These are phyloP conservation scores for Thripadectes ignobilis DNA, from an alignment of 2,797 vertebrate species.

Conservation along the genomic window DNA sequence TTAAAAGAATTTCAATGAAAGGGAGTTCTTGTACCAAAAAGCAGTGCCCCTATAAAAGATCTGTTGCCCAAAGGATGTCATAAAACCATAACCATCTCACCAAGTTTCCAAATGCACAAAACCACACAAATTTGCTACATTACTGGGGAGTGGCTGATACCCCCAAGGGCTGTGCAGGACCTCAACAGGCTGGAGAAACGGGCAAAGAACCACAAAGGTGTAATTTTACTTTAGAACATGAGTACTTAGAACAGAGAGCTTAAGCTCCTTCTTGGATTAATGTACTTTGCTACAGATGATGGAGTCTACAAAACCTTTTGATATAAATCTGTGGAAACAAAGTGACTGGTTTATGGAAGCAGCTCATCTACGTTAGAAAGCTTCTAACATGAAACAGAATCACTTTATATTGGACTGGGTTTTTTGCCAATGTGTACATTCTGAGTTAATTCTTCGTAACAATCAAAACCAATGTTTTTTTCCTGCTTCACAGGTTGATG, in stretches of 20 bases:
- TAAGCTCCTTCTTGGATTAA: neutral
- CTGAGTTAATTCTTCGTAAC: neutral
- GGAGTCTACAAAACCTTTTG: neutral
- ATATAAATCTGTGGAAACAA: neutral
- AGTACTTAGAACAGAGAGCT: neutral
- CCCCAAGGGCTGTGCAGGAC: neutral
- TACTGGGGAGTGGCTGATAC: neutral
- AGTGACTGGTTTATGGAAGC: neutral
- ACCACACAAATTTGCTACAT: neutral
- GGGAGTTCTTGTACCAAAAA: neutral
- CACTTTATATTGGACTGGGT: neutral
- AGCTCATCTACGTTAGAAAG: neutral
- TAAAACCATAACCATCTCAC: neutral
- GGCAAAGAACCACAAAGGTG: neutral
- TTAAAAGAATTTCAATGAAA: neutral
- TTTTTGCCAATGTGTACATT: neutral
- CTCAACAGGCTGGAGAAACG: neutral
- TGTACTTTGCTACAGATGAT: neutral
- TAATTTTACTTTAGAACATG: neutral
- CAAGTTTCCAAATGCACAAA: neutral
- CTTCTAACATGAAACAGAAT: neutral
- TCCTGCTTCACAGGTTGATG: conserved; percentile 82
- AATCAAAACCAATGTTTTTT: neutral
- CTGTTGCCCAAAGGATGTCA: neutral
- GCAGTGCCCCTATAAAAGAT: neutral